These are phyloP conservation scores for Lethenteron camtschaticum DNA, from an alignment of 2,113 vertebrate species.

Conservation along the genomic window DNA sequence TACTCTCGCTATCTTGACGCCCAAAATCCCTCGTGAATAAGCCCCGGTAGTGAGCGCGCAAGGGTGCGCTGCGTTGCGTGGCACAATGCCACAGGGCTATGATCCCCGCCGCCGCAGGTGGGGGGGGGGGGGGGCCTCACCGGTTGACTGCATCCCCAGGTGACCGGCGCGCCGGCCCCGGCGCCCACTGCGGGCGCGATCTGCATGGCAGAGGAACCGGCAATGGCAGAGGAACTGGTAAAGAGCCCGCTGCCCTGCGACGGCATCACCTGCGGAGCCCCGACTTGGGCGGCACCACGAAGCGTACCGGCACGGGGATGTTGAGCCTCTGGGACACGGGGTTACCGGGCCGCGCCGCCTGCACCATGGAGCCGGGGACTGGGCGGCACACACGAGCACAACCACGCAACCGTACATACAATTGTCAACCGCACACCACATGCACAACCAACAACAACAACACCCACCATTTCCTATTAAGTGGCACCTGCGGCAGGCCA, in stretches of 20 bases:
- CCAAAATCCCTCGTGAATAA: not conserved
- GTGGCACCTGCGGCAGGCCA: no score
- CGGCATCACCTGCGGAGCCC: no score
- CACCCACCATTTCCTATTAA: no score
- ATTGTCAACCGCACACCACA: no score
- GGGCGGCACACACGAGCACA: no score
- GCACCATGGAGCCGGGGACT: no score
- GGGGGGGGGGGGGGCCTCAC: slow-evolving; percentile 12
- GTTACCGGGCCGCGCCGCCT: no score
- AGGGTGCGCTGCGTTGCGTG: slow-evolving; percentile 10
- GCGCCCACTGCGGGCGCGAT: slow-evolving; percentile 61
- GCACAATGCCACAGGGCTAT: slow-evolving; percentile 11
- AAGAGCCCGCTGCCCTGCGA: no score
- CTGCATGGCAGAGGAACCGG: slow-evolving; percentile 44
- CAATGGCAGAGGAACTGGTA: slow-evolving; percentile 9
- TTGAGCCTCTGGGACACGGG: slow-evolving; percentile 16
- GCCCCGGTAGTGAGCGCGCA: not conserved
- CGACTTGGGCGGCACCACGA: no score
- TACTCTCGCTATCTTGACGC: no score
- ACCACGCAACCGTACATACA: no score
- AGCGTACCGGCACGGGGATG: slow-evolving; percentile 24
- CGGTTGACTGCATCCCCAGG: slow-evolving; percentile 22
- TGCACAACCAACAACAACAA: no score
- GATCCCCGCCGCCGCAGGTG: slow-evolving; percentile 11
- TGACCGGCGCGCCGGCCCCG: slow-evolving; percentile 32